phyloP scores from a whole-genome alignment of 2,113 vertebrate species.

The Onychostruthus taczanowskii region DNA sequence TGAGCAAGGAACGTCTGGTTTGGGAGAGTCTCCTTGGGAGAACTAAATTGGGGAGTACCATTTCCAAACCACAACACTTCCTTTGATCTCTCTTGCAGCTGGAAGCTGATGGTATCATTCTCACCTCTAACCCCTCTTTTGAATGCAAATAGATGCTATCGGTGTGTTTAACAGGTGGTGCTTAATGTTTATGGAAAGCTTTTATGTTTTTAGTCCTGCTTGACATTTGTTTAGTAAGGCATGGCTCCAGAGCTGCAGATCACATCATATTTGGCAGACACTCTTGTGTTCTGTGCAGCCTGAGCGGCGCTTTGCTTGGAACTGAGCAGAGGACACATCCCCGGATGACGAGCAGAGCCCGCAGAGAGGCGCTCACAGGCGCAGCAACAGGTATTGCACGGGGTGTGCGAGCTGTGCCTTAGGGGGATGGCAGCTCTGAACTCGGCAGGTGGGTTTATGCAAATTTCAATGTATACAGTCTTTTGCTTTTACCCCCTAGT shows the following conservation, averaged over 20 bases:
- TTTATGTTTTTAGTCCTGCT: background rate
- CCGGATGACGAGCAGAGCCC: background rate
- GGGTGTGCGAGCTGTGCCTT: background rate
- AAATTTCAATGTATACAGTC: background rate
- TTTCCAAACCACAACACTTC: background rate
- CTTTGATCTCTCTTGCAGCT: background rate
- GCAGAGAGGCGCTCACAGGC: background rate
- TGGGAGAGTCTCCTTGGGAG: accelerated
- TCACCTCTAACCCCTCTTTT: background rate
- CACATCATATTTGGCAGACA: background rate
- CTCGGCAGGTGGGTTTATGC: background rate
- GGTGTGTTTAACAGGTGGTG: background rate
- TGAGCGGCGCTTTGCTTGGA: background rate
- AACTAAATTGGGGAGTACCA: background rate
- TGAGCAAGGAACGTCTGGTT: background rate
- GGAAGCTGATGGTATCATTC: background rate
- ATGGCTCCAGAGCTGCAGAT: background rate
- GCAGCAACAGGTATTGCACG: background rate
- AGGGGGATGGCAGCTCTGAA: background rate
- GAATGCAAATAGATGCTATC: background rate
- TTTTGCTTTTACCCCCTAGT: background rate
- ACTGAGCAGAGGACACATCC: background rate
- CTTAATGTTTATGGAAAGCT: background rate
- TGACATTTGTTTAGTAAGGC: background rate
- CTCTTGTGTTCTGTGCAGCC: background rate